A percentile compares a stretch with the other conserved stretches of the same genome.
These are phyloP conservation scores for Phytoseiulus persimilis DNA, from an alignment of 2,888 invertebrate genomes.

Conservation along the genomic window DNA sequence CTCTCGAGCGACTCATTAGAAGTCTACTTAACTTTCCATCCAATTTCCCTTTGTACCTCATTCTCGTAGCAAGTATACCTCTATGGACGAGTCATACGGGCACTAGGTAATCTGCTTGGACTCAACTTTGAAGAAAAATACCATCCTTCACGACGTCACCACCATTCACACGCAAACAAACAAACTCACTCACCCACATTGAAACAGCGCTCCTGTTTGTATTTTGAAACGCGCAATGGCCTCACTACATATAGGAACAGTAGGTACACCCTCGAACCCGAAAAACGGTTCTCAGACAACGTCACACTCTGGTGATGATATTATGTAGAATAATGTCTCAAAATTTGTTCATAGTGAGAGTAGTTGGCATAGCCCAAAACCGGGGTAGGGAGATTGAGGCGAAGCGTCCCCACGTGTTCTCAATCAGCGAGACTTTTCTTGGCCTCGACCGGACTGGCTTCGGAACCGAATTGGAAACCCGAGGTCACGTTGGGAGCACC, in stretches of 20 bases:
- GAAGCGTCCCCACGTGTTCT: background rate
- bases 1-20: background rate
- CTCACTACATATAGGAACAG: background rate
- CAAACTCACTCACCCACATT: background rate
- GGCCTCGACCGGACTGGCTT: background rate
- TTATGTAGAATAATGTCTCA: background rate
- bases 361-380: background rate
- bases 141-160: too few relatives aligned
- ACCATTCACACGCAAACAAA: background rate
- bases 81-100: background rate
- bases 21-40: background rate
- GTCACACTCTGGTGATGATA: background rate
- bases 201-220: background rate
- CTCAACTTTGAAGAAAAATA: background rate
- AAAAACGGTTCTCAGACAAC: background rate
- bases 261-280: background rate
- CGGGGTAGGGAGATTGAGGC: background rate
- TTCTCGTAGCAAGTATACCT: background rate
- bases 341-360: background rate
- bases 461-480: background rate
- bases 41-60: conserved; percentile 5
- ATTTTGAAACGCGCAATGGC: background rate
- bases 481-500: background rate
- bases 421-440: too few relatives aligned
- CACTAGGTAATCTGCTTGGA: background rate